Conservation (phyloP, 53 echinoderm and acorn worm species). For the Echinometra lucunter region DNA sequence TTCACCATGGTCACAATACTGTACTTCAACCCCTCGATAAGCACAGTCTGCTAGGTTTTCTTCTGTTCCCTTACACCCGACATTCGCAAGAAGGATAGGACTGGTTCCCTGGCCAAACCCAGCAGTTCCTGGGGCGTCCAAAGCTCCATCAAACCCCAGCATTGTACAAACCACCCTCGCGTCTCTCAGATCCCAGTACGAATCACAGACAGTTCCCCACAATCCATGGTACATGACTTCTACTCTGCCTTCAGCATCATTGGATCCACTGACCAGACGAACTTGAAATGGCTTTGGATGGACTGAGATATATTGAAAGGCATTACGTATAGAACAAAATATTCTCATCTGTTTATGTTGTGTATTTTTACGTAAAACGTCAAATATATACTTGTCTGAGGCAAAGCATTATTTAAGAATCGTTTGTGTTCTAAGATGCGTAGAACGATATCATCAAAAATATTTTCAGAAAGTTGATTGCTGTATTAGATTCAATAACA, state of each 20-base stretch:
- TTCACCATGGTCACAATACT: not conserved
- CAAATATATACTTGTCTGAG: too few species aligned
- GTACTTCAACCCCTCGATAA: not conserved
- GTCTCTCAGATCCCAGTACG: not conserved
- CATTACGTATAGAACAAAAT: too few species aligned
- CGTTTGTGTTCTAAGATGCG: too few species aligned
- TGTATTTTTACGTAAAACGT: too few species aligned
- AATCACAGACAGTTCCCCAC: not conserved
- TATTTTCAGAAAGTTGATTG: too few species aligned
- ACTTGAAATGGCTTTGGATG: constrained; percentile 2
- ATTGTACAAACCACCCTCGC: not conserved
- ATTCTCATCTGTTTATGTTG: too few species aligned
- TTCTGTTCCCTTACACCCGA: constrained; percentile 54
- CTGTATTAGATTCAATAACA: too few species aligned
- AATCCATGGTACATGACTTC: not conserved
- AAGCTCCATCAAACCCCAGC: not conserved
- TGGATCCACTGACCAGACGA: not conserved
- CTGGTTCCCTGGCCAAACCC: constrained; percentile 60
- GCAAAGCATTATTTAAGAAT: too few species aligned
- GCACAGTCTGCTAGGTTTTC: not conserved
- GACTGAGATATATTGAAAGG: too few species aligned
- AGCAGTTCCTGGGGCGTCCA: not conserved
- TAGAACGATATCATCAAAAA: too few species aligned
- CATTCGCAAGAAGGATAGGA: not conserved
- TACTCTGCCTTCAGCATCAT: constrained; percentile 25